Evolutionary conservation across 2,797 vertebrate genomes (phyloP).

Genomic region (Petrocephalus sullivani): DNA sequence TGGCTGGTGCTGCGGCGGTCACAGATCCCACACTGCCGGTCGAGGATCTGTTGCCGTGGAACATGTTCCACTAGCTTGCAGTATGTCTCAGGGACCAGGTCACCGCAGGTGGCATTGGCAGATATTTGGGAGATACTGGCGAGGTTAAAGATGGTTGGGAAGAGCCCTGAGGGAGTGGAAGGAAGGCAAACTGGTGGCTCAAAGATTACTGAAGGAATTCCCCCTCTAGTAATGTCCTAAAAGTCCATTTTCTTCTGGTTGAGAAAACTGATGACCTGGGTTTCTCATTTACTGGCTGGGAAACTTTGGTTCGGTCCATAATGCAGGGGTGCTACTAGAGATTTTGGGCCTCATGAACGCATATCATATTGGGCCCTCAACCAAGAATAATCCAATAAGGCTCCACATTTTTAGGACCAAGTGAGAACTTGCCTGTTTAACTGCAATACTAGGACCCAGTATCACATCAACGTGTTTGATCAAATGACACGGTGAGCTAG

Average conservation of each 20-base stretch:
- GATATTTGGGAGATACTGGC: slow-evolving; percentile 68
- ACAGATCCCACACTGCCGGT: slow-evolving; percentile 65
- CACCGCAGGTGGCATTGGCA: slow-evolving; percentile 70
- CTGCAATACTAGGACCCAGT: neutral
- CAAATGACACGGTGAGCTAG: neutral
- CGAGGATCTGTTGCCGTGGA: slow-evolving; percentile 58
- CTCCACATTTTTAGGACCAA: neutral
- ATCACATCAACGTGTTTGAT: neutral
- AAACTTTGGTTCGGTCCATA: neutral
- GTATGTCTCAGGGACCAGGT: slow-evolving; percentile 68
- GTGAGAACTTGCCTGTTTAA: neutral
- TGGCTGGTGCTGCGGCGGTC: slow-evolving; percentile 56
- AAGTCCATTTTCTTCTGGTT: neutral
- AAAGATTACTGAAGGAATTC: neutral
- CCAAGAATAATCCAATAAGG: neutral
- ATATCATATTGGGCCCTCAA: neutral
- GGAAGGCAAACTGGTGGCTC: neutral
- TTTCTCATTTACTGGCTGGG: neutral
- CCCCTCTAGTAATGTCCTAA: neutral
- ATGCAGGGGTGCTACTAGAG: neutral
- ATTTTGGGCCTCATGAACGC: neutral
- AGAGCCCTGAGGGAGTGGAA: slow-evolving; percentile 54
- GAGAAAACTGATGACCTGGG: neutral
- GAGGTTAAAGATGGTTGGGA: slow-evolving; percentile 72
- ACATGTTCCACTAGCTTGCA: slow-evolving; percentile 75